Conservation (phyloP, 2,797 vertebrate genomes). For the Aphelocoma californica region DNA sequence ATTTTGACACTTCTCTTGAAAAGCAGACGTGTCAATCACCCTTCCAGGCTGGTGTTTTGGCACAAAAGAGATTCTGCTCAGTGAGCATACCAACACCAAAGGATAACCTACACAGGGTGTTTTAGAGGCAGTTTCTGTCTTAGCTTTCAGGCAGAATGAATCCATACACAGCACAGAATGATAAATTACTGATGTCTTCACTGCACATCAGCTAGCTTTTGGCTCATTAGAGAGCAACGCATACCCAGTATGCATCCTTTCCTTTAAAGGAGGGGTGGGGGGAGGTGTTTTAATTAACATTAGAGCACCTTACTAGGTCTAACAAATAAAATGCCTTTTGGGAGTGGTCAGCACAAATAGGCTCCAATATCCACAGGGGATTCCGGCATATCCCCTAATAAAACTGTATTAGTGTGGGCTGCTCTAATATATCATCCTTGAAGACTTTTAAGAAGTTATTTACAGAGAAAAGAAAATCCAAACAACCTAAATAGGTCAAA, state of each 20-base stretch:
- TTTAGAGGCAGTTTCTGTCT: not conserved
- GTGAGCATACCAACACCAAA: not conserved
- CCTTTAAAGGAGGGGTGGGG: not conserved
- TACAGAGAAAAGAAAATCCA: not conserved
- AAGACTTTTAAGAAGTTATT: not conserved
- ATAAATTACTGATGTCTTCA: not conserved
- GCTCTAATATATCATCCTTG: not conserved
- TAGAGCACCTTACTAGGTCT: not conserved
- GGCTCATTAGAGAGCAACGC: not conserved
- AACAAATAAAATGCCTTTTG: not conserved
- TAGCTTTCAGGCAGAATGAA: not conserved
- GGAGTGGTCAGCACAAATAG: not conserved
- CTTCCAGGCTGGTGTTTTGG: not conserved
- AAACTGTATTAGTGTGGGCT: not conserved
- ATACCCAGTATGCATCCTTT: not conserved
- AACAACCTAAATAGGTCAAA: not conserved
- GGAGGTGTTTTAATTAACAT: not conserved
- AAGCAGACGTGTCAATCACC: slow-evolving; percentile 23
- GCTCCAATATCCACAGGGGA: not conserved
- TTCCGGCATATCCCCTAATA: not conserved
- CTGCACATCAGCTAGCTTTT: not conserved
- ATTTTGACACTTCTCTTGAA: slow-evolving; percentile 15
- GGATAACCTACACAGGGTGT: not conserved
- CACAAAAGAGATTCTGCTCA: not conserved
- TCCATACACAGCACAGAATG: not conserved